A percentile compares a stretch with the other conserved stretches of the same genome.
These are phyloP conservation scores for Dysdera silvatica DNA, from an alignment of 1,140 invertebrate species.

Conservation along the genomic window DNA sequence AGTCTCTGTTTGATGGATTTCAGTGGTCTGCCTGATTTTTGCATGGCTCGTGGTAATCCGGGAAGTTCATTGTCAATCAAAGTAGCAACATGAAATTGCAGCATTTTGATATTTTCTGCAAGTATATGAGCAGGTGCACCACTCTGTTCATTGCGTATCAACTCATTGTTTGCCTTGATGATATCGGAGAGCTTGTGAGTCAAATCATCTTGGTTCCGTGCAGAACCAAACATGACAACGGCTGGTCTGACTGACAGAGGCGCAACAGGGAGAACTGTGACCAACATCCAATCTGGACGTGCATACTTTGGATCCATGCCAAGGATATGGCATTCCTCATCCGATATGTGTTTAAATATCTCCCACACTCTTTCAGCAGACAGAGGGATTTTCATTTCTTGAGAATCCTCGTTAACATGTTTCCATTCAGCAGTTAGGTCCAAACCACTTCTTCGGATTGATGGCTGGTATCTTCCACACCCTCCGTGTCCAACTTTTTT, in stretches of 20 bases:
- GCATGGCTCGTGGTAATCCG: conserved; percentile 91
- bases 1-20: conserved; percentile 85
- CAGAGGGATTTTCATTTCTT: conserved; percentile 87
- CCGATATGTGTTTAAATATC: conserved; percentile 92
- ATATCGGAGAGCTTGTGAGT: conserved; percentile 99
- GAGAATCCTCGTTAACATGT: conserved; percentile 93
- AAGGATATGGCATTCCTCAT: conserved; percentile 91
- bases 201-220: conserved; percentile 97
- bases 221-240: conserved; percentile 98
- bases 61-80: conserved; percentile 98
- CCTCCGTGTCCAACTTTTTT: conserved; percentile 65
- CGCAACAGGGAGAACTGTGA: conserved; percentile 94
- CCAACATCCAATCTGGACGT: conserved; percentile 98
- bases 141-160: conserved; percentile 86
- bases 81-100: conserved; percentile 98
- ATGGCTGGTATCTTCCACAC: conserved; percentile 95
- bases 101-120: conserved; percentile 91
- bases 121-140: conserved; percentile 96
- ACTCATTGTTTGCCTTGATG: conserved; percentile 96
- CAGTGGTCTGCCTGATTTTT: conserved; percentile 96
- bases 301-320: conserved; percentile 66
- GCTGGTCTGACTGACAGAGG: conserved; percentile 86
- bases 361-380: conserved; percentile 93
- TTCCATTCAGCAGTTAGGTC: conserved; percentile 94
- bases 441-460: conserved; percentile 74